A percentile compares a stretch with the other conserved stretches of the same genome.
Conservation (phyloP, 2,113 vertebrate genomes). For the Ammodytes marinus region DNA sequence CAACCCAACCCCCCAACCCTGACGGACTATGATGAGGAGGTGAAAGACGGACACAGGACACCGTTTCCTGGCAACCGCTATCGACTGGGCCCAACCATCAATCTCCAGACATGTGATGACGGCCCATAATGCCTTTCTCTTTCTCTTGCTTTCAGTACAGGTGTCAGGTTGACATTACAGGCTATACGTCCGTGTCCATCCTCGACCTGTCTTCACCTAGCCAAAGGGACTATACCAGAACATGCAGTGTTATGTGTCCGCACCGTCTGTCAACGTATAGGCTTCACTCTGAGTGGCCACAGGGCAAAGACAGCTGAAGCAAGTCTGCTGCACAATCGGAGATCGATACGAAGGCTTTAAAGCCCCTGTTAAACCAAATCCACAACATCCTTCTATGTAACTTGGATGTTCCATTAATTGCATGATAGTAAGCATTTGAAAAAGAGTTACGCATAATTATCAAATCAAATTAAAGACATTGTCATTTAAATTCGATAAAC, state of each 20-base stretch:
- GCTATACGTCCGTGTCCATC: constrained; percentile 14
- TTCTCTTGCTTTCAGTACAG: constrained; percentile 32
- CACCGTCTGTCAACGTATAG: not conserved
- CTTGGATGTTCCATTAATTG: no score
- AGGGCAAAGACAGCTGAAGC: not conserved
- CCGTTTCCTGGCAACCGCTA: constrained; percentile 77
- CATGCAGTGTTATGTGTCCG: not conserved
- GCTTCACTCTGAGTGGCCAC: not conserved
- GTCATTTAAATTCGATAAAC: no score
- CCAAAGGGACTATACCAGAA: not conserved
- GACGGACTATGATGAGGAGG: constrained; percentile 35
- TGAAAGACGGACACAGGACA: constrained; percentile 66
- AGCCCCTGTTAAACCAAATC: not conserved
- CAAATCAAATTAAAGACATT: no score
- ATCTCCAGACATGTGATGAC: constrained; percentile 60
- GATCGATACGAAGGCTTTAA: not conserved
- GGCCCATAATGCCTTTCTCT: constrained; percentile 33
- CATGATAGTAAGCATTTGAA: no score
- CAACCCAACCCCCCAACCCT: constrained; percentile 29
- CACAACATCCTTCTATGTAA: not conserved
- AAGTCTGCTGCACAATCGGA: not conserved
- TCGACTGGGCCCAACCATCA: constrained; percentile 69
- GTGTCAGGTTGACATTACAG: constrained; percentile 53
- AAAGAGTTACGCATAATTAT: no score
- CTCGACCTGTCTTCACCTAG: constrained; percentile 31